Conservation (phyloP, 2,888 invertebrate species). For the Smittia aterrima region DNA sequence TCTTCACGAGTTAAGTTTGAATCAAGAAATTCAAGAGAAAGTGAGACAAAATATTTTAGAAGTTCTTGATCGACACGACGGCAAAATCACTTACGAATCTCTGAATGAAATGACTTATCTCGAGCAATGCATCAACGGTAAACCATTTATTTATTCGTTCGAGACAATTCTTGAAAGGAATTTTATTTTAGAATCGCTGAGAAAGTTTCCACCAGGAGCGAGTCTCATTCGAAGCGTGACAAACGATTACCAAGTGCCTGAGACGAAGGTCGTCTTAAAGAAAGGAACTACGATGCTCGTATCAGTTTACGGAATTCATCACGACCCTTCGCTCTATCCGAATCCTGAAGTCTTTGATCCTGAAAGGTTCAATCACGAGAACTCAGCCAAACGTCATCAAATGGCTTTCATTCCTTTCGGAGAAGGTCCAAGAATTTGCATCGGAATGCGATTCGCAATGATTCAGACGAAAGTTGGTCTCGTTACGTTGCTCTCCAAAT, state of each 20-base stretch:
- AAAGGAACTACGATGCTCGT: slow-evolving; percentile 8
- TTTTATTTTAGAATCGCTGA: slow-evolving; percentile 1
- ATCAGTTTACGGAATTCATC: slow-evolving; percentile 36
- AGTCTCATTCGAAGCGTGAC: slow-evolving; percentile 25
- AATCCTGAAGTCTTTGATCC: slow-evolving; percentile 27
- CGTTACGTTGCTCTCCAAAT: slow-evolving; percentile 19
- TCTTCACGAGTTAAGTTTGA: slow-evolving; percentile 52
- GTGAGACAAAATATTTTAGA: slow-evolving; percentile 51
- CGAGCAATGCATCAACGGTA: slow-evolving; percentile 52
- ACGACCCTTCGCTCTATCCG: slow-evolving; percentile 22
- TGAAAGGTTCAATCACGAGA: slow-evolving; percentile 16
- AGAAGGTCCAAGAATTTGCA: slow-evolving; percentile 28
- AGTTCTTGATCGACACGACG: slow-evolving; percentile 47
- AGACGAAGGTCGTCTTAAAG: not conserved
- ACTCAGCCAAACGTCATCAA: not conserved
- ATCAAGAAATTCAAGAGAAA: slow-evolving; percentile 51
- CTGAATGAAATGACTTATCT: slow-evolving; percentile 52
- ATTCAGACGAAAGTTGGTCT: slow-evolving; percentile 38
- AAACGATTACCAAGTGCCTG: slow-evolving; percentile 18
- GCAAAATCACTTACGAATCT: slow-evolving; percentile 51
- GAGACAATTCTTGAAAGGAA: not conserved
- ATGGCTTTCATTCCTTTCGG: slow-evolving; percentile 36
- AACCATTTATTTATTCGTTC: not conserved
- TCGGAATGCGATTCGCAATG: slow-evolving; percentile 26
- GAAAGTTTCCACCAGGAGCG: slow-evolving; percentile 40